Base-by-base conservation (phyloP, 2,113 vertebrate species). In the Grus americana region DNA sequence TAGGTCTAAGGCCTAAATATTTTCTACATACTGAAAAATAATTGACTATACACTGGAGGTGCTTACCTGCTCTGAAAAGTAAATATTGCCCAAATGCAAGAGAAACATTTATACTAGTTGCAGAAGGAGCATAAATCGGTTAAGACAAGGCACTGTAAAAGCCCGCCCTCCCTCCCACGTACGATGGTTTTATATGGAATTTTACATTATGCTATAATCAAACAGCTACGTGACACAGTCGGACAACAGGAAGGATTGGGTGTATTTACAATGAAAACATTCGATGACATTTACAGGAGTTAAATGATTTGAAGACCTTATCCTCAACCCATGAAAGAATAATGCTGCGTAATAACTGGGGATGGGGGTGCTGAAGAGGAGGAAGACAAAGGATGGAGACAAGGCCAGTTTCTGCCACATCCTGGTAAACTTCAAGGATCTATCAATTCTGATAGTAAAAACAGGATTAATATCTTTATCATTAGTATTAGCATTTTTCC, bases 311-410 rank as follows among this genome's bases (percentile, higher is more conserved):
- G 23, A 76, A 42, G 42, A 54, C 86, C 67, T 40, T 12, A 15
- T 9, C 32, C 75, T 34, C 44, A 61, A 13, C 9, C 19, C 72
- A 15, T 29, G 19, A 54, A 75, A 16, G 34, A 79, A 7, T 49
- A 42, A 54, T 1, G 6, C 24, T 9, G n/a, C 4, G 0, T 6
- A 40, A 12, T 15, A 47, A 44, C 0, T 46, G 6, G 27, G 62
- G n/a, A 6, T 11, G 38, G 36, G 30, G 14, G 36, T 21, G 15
- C 15, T 29, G 21, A 40, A 65, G 59, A 49, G 18, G 36, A 82
- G 40, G 50, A 59, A 46, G 44, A 58, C 12, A 21, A 61, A 59
- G 17, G 27, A 44, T 15, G 36, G 81, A 76, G 30, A 27, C 11
- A 32, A 67, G 11, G 29, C 24, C 66, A 19, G 6, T 29, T 91